Conservation (phyloP, 2,797 vertebrate genomes). For the Coccyzus lansbergi region DNA sequence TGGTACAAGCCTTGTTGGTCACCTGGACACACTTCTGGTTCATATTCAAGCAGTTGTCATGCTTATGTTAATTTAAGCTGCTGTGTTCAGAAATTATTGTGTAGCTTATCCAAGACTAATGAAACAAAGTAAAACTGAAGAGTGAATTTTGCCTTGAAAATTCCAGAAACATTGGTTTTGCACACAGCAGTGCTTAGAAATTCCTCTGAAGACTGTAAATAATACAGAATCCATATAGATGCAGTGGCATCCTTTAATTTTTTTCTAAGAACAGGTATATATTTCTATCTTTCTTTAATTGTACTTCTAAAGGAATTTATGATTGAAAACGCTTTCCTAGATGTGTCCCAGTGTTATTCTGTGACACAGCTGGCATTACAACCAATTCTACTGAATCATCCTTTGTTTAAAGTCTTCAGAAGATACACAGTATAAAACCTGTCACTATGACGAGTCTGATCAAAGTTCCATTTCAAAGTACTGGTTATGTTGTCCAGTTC, state of each 20-base stretch:
- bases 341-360: not conserved
- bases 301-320: not conserved
- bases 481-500: not conserved
- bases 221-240: not conserved
- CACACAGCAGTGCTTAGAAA: not conserved
- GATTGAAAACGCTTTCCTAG: not conserved
- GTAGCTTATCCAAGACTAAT: not conserved
- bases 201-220: not conserved
- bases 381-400: not conserved
- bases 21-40: not conserved
- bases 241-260: not conserved
- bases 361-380: not conserved
- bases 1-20: not conserved
- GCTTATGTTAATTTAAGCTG: not conserved
- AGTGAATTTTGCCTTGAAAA: not conserved
- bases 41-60: not conserved
- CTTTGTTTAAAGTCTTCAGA: not conserved
- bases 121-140: not conserved
- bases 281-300: not conserved
- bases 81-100: not conserved
- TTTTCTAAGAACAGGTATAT: not conserved
- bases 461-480: not conserved
- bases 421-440: not conserved
- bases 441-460: not conserved
- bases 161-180: not conserved